Evolutionary conservation across 2,888 invertebrate genomes (phyloP).

Genomic region (Clanis bilineata): DNA sequence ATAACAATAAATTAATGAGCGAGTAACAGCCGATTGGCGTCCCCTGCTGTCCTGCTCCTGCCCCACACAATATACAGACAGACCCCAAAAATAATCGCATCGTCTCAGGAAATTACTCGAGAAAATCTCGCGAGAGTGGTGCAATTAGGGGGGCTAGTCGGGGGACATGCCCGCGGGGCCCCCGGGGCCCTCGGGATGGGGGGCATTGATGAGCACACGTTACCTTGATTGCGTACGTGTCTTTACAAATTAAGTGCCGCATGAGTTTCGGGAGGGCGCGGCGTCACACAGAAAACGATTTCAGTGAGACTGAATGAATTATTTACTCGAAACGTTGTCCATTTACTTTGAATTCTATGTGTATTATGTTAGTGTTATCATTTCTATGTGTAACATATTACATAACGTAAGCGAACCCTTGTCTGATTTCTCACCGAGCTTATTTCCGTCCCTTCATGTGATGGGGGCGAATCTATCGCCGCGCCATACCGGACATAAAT

Average conservation of each 20-base stretch:
- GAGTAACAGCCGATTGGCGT: neutral
- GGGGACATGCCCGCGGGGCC: neutral
- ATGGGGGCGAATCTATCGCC: too few species aligned
- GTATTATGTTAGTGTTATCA: too few species aligned
- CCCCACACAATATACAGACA: neutral
- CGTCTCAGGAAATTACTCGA: conserved; percentile 11
- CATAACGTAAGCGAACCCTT: too few species aligned
- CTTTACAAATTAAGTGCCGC: conserved; percentile 17
- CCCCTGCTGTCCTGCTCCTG: conserved; percentile 6
- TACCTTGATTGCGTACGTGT: conserved; percentile 9
- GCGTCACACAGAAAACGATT: neutral
- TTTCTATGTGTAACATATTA: too few species aligned
- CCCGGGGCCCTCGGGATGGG: conserved; percentile 5
- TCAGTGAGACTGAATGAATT: neutral
- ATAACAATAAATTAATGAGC: conserved; percentile 8
- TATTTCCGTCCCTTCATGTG: too few species aligned
- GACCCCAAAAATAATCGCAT: conserved; percentile 9
- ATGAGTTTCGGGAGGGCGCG: neutral
- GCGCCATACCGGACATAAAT: too few species aligned
- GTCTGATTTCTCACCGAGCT: too few species aligned
- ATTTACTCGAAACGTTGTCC: neutral
- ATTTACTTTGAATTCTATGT: neutral
- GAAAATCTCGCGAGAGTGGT: conserved; percentile 11
- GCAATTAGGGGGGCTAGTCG: neutral
- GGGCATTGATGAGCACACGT: conserved; percentile 3